Percentiles rank a stretch among this genome's conserved stretches.
These are phyloP conservation scores for Zonotrichia leucophrys DNA, from an alignment of 2,113 vertebrate species.

Conservation along the genomic window DNA sequence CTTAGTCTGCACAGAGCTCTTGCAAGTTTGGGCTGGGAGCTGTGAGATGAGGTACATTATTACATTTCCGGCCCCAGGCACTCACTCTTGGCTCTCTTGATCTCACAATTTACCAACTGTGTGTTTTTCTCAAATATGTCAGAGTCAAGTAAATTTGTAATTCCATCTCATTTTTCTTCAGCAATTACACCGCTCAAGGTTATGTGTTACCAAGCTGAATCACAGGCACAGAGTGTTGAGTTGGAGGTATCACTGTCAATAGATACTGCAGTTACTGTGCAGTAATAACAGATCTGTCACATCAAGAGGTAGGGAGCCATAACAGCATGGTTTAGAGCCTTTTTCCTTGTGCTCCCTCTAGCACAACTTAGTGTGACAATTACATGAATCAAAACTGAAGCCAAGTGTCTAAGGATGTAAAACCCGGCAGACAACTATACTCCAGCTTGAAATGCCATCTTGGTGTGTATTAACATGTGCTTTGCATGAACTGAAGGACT, in stretches of 20 bases:
- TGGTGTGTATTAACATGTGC: background rate
- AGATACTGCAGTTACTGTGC: background rate
- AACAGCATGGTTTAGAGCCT: background rate
- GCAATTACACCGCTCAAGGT: background rate
- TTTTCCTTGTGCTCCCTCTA: background rate
- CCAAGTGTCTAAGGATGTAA: background rate
- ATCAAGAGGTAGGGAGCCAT: background rate
- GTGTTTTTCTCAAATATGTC: background rate
- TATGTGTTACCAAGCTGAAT: background rate
- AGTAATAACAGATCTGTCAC: background rate
- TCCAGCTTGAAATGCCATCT: background rate
- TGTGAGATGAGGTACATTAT: fast-evolving
- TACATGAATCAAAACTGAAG: background rate
- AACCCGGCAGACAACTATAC: background rate
- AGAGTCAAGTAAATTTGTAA: background rate
- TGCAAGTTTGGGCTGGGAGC: background rate
- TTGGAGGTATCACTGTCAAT: background rate
- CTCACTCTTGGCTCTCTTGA: background rate
- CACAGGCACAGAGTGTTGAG: background rate
- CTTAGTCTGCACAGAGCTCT: background rate
- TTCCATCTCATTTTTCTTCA: background rate
- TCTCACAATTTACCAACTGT: background rate
- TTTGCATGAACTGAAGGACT: background rate
- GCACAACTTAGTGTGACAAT: background rate
- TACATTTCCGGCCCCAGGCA: background rate